These are phyloP conservation scores for Forbesichthys agassizii DNA, from an alignment of 2,113 vertebrate species.

Conservation along the genomic window DNA sequence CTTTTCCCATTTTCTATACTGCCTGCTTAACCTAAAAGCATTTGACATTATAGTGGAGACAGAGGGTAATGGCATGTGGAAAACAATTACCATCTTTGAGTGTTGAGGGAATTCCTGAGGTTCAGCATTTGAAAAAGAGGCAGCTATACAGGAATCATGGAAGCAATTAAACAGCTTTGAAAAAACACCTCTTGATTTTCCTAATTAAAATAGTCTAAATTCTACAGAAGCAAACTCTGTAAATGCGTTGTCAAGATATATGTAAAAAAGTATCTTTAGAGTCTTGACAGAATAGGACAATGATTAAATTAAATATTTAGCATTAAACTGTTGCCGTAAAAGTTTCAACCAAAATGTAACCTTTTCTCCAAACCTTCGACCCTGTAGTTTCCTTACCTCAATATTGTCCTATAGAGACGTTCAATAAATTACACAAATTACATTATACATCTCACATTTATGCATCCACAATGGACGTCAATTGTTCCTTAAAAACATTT, in stretches of 20 bases:
- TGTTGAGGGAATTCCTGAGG: constrained; percentile 55
- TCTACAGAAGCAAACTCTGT: not conserved
- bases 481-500: too few species aligned
- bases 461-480: too few species aligned
- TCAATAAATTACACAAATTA: too few species aligned
- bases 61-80: constrained; percentile 57
- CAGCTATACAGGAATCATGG: constrained; percentile 29
- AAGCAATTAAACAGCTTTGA: constrained; percentile 11
- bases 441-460: too few species aligned
- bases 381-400: too few species aligned
- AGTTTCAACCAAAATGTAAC: too few species aligned
- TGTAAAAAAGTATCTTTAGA: not conserved
- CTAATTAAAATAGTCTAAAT: not conserved
- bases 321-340: too few species aligned
- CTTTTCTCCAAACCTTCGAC: too few species aligned
- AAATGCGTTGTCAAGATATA: not conserved
- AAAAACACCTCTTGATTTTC: constrained; percentile 2
- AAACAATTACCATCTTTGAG: constrained; percentile 70
- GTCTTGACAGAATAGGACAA: not conserved
- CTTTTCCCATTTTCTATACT: too few species aligned
- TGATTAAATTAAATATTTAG: not conserved
- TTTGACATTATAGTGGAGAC: constrained; percentile 41
- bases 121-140: constrained; percentile 39
- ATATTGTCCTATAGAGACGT: too few species aligned
- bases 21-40: constrained; percentile 47